Evolutionary conservation across 1,140 invertebrate genomes (phyloP), one percentile per base, ranked within the genome.

Genomic region (Littorina saxatilis): DNA sequence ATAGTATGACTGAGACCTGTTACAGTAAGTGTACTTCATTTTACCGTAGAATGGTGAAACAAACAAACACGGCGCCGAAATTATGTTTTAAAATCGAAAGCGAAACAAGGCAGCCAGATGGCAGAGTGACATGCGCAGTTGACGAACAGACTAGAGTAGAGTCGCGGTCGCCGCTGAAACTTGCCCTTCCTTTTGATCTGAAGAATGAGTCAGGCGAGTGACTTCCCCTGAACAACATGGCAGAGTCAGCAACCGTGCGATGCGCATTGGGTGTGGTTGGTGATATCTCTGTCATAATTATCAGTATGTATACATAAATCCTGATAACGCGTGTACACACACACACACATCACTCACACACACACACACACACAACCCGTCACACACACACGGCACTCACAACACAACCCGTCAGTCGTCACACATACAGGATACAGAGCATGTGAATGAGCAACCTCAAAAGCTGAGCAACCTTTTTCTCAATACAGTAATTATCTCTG

Each of bases 261-360:
- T 47, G 20, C n/a, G 13, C 50, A 50, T 20, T 68, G 27, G 35
- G 70, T 29, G 70, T 73, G 70, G 35, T 32, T 52, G 70, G 70
- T 23, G 70, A 73, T 29, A n/a, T 73, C 50, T 73, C 70, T 50
- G n/a, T 73, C 39, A 43, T 73, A 4, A 2, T 73, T 7, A 50
- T 73, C 13, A 50, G 70, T 73, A 50, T 11, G 58, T 61, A 61
- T 5, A n/a, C 58, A 4, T 61, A 23, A 23, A 58, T 58, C 5
- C 9, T 23, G 4, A 13, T 58, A 27, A 20, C 55, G 23, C n/a
- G 47, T 50, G 47, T 9, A 58, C 55, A 58, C 55, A 23, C 17
- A 58, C 55, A 23, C 17, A 58, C 55, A 27, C 61, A 27, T 27
- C 32, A 5, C 32, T 27, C 9, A 20, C n/a, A 58, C 55, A 58